phyloP scores from a whole-genome alignment of 2,888 invertebrate species.

The Camptogramma bilineatum region DNA sequence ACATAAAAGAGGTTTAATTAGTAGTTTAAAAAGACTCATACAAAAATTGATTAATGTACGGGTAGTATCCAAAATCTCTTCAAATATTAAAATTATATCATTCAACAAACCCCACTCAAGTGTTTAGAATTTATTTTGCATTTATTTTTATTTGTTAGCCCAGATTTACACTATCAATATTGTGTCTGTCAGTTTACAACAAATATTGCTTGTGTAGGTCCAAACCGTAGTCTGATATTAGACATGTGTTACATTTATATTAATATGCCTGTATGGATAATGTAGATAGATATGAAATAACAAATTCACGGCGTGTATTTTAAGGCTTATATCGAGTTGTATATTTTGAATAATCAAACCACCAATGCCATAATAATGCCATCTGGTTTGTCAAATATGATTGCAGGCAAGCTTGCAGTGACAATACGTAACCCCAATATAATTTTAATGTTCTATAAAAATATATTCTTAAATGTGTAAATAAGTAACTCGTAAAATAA shows the following conservation, averaged over 20 bases:
- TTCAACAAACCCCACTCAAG: slow-evolving; percentile 15
- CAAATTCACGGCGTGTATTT: slow-evolving; percentile 55
- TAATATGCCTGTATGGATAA: slow-evolving; percentile 48
- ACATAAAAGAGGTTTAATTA: background rate
- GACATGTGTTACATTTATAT: slow-evolving; percentile 26
- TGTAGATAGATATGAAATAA: slow-evolving; percentile 60
- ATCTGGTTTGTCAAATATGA: slow-evolving; percentile 27
- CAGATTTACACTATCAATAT: slow-evolving; percentile 28
- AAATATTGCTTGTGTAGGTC: slow-evolving; percentile 36
- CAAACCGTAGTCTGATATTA: slow-evolving; percentile 34
- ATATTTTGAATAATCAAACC: slow-evolving; percentile 48
- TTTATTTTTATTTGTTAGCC: slow-evolving; percentile 43
- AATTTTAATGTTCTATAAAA: slow-evolving; percentile 13
- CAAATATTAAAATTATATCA: slow-evolving; percentile 9
- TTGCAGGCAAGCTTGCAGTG: slow-evolving; percentile 20
- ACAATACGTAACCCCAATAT: slow-evolving; percentile 31
- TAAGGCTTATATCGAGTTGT: slow-evolving; percentile 49
- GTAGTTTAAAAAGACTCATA: background rate
- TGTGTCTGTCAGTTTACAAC: slow-evolving; percentile 17
- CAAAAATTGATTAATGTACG: slow-evolving; percentile 42
- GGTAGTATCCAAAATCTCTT: slow-evolving; percentile 56
- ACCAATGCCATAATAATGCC: slow-evolving; percentile 21
- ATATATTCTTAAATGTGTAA: slow-evolving; percentile 20
- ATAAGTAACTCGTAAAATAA: slow-evolving; percentile 11
- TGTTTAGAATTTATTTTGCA: slow-evolving; percentile 38